Evolutionary conservation across 1,140 invertebrate genomes (phyloP).

Genomic region (Hypothenemus hampei): DNA sequence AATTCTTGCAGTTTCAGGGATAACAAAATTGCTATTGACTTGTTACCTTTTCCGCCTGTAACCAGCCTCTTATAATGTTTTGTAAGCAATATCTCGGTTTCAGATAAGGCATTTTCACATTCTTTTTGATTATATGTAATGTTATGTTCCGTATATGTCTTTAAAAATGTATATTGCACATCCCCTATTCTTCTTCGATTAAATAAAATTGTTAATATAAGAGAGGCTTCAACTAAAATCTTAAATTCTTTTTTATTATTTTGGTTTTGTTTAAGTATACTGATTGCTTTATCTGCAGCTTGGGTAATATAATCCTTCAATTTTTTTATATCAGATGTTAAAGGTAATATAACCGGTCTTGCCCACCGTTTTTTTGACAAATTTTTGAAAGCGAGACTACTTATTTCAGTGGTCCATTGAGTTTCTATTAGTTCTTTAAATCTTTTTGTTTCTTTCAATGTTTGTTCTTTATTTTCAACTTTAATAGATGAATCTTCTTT

Average conservation of each 20-base stretch:
- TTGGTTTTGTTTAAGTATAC: constrained; percentile 1
- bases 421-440: constrained; percentile 17
- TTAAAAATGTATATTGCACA: constrained; percentile 29
- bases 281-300: constrained; percentile 14
- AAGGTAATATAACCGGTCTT: constrained; percentile 26
- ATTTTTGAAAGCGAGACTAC: constrained; percentile 28
- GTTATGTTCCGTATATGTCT: constrained; percentile 16
- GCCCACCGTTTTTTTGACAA: constrained; percentile 27
- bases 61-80: constrained; percentile 30
- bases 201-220: constrained; percentile 30
- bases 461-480: constrained; percentile 17
- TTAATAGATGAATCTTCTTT: constrained; percentile 16
- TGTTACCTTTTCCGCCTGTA: constrained; percentile 30
- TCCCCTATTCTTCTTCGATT: constrained; percentile 34
- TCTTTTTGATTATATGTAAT: constrained; percentile 17
- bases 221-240: constrained; percentile 17
- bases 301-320: constrained; percentile 25
- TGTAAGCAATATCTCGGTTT: constrained; percentile 15
- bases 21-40: constrained; percentile 29
- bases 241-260: constrained; percentile 25
- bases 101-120: constrained; percentile 21
- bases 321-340: constrained; percentile 29
- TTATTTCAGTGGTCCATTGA: constrained; percentile 27
- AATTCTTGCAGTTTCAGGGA: constrained; percentile 17
- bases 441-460: constrained; percentile 19